Base-by-base conservation (phyloP, 2,797 vertebrate species). In the Arctocebus calabarensis region DNA sequence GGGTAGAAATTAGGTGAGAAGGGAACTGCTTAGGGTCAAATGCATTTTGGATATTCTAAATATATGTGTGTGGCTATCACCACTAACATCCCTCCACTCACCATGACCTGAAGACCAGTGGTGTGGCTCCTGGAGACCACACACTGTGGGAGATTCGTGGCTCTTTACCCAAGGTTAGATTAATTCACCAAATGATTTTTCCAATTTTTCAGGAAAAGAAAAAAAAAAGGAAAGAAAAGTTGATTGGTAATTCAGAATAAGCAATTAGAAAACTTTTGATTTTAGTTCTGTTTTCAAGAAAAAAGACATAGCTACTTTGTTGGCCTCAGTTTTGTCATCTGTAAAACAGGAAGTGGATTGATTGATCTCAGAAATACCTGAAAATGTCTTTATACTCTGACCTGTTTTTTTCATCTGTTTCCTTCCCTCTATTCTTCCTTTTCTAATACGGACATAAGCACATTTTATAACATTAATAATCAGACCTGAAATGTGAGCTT, bases 21-120 rank as follows among this genome's bases (percentile, higher is more conserved):
- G 79, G n/a, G 22, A 85, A 88, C 48, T 95, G 59, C 87, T 97
- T 88, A 90, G 52, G 37, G 64, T 57, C 61, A 96, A 94, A 95
- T 87, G 40, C 43, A 88, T 77, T 94, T 61, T 66, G 95, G 32
- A 87, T 96, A 86, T 94, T 96, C 90, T 91, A 92, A 93, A 96
- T 66, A 87, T 13, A 86, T 29, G 70, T 92, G 68, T 94, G 83
- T 96, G 83, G 48, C 82, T 96, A 75, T 81, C 70, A 88, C 52
- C 55, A 91, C 52, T 55, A 94, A 84, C 43, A 61, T 40, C n/a
- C 52, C 7, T 16, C 55, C 29, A 32, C 23, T 45, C 22, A 68
- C 27, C 34, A 84, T 62, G 34, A 81, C 43, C 70, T 43, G n/a
- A 37, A 93, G 43, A 59, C 78, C 1, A 74, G 32, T 52, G 43